A percentile compares a stretch with the other conserved stretches of the same genome.
phyloP scores from a whole-genome alignment of 2,797 vertebrate species.

The Schizothorax lantsangensis region DNA sequence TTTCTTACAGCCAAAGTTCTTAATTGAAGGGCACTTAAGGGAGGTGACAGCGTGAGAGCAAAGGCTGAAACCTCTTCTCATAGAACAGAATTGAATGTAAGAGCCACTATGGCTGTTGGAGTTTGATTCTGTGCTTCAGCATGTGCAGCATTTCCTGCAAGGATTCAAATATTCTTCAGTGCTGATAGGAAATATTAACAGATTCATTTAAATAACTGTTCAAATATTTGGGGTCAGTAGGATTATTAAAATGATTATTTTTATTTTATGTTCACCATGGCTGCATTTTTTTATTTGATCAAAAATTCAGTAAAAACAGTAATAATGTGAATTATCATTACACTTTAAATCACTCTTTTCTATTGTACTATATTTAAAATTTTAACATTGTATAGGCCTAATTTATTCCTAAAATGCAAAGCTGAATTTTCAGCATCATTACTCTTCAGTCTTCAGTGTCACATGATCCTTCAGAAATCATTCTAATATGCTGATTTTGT shows the following conservation, averaged over 20 bases:
- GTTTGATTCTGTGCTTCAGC: neutral
- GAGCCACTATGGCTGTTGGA: neutral
- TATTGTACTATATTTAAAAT: neutral
- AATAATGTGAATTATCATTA: neutral
- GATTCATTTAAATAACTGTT: neutral
- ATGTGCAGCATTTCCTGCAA: neutral
- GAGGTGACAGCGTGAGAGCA: conserved; percentile 61
- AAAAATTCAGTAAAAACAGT: neutral
- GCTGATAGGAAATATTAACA: neutral
- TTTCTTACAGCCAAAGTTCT: conserved; percentile 21
- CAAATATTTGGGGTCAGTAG: neutral
- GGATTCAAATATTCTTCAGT: neutral
- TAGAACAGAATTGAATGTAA: neutral
- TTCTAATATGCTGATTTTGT: neutral
- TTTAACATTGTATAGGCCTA: too few species aligned
- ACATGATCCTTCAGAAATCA: neutral
- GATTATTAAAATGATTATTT: neutral
- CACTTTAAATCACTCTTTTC: neutral
- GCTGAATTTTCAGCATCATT: neutral
- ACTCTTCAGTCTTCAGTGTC: neutral
- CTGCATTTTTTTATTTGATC: neutral
- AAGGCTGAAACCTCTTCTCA: conserved; percentile 46
- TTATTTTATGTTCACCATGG: neutral
- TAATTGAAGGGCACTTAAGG: conserved; percentile 40
- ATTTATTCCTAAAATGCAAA: neutral